A percentile compares a stretch with the other conserved stretches of the same genome.
Conservation (phyloP, 2,113 vertebrate species). For the Silurus glanis region DNA sequence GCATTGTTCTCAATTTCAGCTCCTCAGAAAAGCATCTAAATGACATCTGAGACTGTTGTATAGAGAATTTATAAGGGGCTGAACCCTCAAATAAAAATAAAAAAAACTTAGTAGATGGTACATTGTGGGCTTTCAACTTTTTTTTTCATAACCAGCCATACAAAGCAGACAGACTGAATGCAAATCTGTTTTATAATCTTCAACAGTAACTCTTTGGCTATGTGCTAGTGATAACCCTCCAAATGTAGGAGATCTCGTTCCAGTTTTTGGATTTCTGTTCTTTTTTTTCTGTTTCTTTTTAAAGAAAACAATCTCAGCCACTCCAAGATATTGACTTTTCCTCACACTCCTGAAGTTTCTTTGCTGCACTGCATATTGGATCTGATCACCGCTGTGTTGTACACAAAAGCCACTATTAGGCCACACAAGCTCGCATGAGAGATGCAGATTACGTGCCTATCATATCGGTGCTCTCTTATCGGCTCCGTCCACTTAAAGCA, state of each 20-base stretch:
- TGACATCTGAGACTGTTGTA: not conserved
- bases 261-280: not conserved
- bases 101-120: not conserved
- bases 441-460: conserved; percentile 73
- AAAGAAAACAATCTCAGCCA: not conserved
- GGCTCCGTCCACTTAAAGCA: conserved; percentile 66
- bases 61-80: not conserved
- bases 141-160: not conserved
- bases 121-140: not conserved
- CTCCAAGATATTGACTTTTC: conserved; percentile 31
- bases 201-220: not conserved
- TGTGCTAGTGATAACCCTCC: not conserved
- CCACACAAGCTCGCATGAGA: conserved; percentile 70
- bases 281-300: conserved; percentile 4
- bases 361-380: conserved; percentile 61
- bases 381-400: conserved; percentile 73
- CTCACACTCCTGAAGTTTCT: conserved; percentile 1
- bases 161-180: not conserved
- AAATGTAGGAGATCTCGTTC: not conserved
- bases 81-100: not conserved
- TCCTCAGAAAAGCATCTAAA: not conserved
- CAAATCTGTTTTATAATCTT: not conserved
- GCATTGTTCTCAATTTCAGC: not conserved
- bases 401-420: conserved; percentile 75
- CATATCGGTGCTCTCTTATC: conserved; percentile 73